Base-by-base conservation (phyloP, 2,888 invertebrate species). In the Bhutanitis thaidina region DNA sequence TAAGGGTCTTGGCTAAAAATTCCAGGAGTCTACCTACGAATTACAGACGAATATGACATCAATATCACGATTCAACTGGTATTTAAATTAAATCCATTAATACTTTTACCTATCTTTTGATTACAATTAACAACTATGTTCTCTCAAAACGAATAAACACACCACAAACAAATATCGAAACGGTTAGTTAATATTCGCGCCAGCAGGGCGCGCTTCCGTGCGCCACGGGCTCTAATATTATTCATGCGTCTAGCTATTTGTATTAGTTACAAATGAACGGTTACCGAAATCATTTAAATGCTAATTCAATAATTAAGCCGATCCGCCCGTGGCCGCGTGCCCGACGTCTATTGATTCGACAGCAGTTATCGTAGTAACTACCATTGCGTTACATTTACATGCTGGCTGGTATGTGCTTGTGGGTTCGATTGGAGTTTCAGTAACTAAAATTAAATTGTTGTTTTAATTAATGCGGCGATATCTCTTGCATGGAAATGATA, bases 221-320 rank as follows among this genome's bases (percentile, higher is more conserved):
- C 61, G 66, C 72, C 70, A 54, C 45, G 46, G 57, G 38, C 37
- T 56, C 44, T 60, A 69, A 70, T 80, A 85, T 85, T 86, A 88
- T 89, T 89, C 89, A 90, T 89, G 83, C 82, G 71, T 71, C 77
- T 73, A 74, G 80, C 85, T 78, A 87, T 88, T 89, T 88, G 87
- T 87, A 86, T 90, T 90, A 90, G 89, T 90, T 87, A 89, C 90
- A 90, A 90, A 88, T 88, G 90, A 89, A 89, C 81, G 90, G 88
- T 84, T 89, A 83, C 89, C 90, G 80, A 90, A 88, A 90, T 90
- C 80, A 90, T 90, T 90, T 90, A 90, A 86, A 90, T 90, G 90
- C 90, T 89, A 90, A 90, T 90, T 85, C 87, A 80, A 87, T 90
- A 90, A 90, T 90, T 90, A 90, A 88, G 74, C 74, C 80, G 80